Evolutionary conservation across 2,113 vertebrate species (phyloP), one percentile per base, ranked within the genome.

Genomic region (Nicator chloris): DNA sequence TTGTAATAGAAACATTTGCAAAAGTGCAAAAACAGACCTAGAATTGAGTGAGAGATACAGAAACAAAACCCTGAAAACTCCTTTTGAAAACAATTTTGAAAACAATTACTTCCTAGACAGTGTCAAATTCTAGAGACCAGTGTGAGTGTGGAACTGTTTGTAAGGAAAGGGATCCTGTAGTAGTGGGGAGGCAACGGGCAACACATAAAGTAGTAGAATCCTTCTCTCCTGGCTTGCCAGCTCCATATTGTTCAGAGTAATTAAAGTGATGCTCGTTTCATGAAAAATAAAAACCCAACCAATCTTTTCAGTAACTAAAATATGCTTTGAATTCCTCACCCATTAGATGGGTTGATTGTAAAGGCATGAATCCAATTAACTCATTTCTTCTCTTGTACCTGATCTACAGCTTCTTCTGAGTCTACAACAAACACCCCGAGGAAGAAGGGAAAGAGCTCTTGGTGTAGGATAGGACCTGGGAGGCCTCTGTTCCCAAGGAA

Each of bases 321-420:
- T 9, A 8, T 1, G 2, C 10, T 5, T 63, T 18, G 15, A 71
- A 42, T 44, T 17, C 8, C 24, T 75, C 11, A 37, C 26, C 54
- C 8, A 3, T 57, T 44, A 20, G 13, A 21, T 33, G 37, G 4
- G 11, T 24, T 83, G 26, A 31, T 27, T 47, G 35, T 33, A 39
- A 77, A 82, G 21, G 9, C 11, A 2, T 8, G 23, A 89, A 23
- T 16, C 76, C 33, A 71, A 2, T 39, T 47, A 57, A 40, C 39
- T 50, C 12, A 42, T 4, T 33, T 26, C 18, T 40, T 66, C 11
- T 19, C 10, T 47, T 86, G 72, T 54, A 76, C 61, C 77, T 39
- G 27, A 60, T 19, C 44, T 39, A 44, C 91, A 98, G 97, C 90
- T 37, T 63, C 96, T 57, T 81, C 92, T 65, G 95, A 92, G 90